These are phyloP conservation scores for Erpornis zantholeuca DNA, from an alignment of 2,113 vertebrate genomes.

Conservation along the genomic window DNA sequence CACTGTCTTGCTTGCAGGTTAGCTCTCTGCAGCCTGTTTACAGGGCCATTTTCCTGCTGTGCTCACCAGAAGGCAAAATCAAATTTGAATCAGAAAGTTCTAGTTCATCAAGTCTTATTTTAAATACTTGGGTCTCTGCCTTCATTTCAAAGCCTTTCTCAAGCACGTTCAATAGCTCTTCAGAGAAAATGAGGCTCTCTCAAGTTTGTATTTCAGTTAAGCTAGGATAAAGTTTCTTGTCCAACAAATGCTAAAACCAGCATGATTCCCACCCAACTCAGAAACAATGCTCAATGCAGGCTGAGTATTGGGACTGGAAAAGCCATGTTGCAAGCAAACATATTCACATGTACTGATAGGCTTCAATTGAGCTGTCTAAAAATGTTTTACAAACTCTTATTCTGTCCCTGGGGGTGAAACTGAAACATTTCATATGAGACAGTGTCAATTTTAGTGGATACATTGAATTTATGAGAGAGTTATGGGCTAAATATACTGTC, in stretches of 20 bases:
- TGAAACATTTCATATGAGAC: background rate
- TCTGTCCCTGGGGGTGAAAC: background rate
- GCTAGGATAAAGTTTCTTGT: background rate
- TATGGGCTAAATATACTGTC: background rate
- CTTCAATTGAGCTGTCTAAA: background rate
- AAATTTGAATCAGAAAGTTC: background rate
- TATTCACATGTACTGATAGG: background rate
- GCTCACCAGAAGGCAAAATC: background rate
- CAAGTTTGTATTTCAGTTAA: background rate
- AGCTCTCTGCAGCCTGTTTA: background rate
- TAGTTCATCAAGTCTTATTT: background rate
- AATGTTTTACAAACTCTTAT: background rate
- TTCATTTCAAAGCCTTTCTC: background rate
- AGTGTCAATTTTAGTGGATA: background rate
- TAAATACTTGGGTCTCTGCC: background rate
- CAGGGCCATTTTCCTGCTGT: background rate
- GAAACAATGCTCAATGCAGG: background rate
- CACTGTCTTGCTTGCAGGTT: background rate
- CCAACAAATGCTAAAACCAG: background rate
- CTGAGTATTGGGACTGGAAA: background rate
- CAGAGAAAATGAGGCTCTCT: background rate
- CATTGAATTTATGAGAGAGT: background rate
- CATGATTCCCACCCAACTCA: background rate
- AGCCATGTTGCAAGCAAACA: background rate
- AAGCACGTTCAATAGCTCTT: background rate